A percentile compares a stretch with the other conserved stretches of the same genome.
phyloP scores from a whole-genome alignment of 2,113 vertebrate species.

The Saimiri boliviensis region DNA sequence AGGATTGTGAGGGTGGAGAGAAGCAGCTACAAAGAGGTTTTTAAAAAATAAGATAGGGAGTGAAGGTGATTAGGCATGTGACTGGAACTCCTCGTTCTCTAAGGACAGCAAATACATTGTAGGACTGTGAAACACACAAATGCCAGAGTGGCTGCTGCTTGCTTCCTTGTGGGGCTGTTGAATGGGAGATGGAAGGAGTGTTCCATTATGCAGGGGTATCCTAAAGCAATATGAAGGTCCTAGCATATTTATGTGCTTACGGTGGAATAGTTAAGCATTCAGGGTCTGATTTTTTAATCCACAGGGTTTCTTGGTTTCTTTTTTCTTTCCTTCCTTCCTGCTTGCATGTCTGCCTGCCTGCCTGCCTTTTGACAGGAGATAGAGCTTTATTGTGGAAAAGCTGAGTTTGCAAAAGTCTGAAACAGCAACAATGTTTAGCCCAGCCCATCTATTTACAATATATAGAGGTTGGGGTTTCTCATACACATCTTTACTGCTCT shows the following conservation, averaged over 20 bases:
- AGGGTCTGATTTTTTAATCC: background rate
- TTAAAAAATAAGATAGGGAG: background rate
- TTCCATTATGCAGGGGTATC: background rate
- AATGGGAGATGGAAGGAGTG: rapidly evolving
- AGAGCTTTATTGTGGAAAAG: no score
- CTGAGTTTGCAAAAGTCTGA: no score
- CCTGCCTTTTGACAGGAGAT: no score
- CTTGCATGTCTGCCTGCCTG: no score
- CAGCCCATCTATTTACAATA: no score
- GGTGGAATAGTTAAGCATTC: background rate
- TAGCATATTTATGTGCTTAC: background rate
- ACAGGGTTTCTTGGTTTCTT: background rate
- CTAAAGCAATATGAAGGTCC: background rate
- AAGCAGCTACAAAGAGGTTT: background rate
- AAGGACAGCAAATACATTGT: no score
- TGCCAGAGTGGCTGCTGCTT: no score
- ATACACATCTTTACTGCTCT: no score
- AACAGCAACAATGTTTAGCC: no score
- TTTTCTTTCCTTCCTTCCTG: rapidly evolving
- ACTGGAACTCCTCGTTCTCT: background rate
- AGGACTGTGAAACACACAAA: background rate
- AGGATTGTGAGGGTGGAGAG: background rate
- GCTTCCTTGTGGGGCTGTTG: background rate
- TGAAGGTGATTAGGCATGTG: background rate
- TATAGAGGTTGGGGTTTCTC: no score